These are phyloP conservation scores for Coregonus clupeaformis DNA, from an alignment of 2,113 vertebrate genomes.

Conservation along the genomic window DNA sequence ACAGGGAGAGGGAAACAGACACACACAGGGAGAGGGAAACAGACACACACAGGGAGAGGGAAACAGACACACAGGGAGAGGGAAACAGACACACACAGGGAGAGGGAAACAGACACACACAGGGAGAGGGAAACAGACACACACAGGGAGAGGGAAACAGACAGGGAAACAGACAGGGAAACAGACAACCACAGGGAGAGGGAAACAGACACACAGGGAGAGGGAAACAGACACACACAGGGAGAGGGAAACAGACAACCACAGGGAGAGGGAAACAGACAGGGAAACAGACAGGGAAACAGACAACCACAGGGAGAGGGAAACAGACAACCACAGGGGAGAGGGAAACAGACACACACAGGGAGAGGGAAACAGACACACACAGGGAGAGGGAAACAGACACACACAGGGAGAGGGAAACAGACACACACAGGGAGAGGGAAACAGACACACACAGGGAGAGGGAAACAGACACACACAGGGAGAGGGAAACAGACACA, in stretches of 20 bases:
- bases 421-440: too few species aligned
- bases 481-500: not conserved
- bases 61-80: too few species aligned
- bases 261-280: not conserved
- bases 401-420: not conserved
- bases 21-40: too few species aligned
- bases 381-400: not conserved
- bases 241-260: not conserved
- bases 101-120: too few species aligned
- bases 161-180: too few species aligned
- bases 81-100: not conserved
- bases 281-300: too few species aligned
- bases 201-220: too few species aligned
- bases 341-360: constrained; percentile 49
- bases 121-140: not conserved
- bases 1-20: not conserved
- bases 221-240: not conserved
- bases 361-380: not conserved
- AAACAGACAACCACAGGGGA: too few species aligned
- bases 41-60: not conserved
- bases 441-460: not conserved
- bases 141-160: not conserved
- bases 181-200: not conserved
- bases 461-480: too few species aligned
- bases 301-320: not conserved